Percentiles rank a stretch among this genome's conserved stretches.
These are phyloP conservation scores for Fragum fragum DNA, from an alignment of 2,888 invertebrate species.

Conservation along the genomic window DNA sequence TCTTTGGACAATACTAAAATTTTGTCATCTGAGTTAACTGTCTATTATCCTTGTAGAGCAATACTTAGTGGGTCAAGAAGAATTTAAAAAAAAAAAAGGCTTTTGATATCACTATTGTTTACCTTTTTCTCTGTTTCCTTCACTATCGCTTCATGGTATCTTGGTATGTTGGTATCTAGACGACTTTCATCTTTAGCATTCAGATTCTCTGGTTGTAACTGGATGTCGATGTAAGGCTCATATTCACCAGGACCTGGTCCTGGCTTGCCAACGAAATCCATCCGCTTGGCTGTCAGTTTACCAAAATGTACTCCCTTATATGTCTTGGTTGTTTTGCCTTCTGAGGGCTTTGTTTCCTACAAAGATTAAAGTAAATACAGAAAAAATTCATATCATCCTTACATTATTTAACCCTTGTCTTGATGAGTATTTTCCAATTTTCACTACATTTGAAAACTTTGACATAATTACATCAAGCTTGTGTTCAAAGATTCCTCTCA, in stretches of 20 bases:
- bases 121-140: slow-evolving; percentile 85
- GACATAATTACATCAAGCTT: too few species aligned
- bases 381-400: too few species aligned
- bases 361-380: not conserved
- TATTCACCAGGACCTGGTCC: slow-evolving; percentile 87
- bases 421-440: too few species aligned
- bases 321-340: slow-evolving; percentile 75
- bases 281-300: slow-evolving; percentile 81
- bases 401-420: too few species aligned
- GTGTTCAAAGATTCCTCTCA: too few species aligned
- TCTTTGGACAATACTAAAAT: too few species aligned
- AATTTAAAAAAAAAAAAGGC: too few species aligned
- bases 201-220: slow-evolving; percentile 73
- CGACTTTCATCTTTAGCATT: slow-evolving; percentile 73
- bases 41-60: too few species aligned
- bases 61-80: too few species aligned
- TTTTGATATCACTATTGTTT: too few species aligned
- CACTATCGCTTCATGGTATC: slow-evolving; percentile 84
- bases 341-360: slow-evolving; percentile 53
- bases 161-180: slow-evolving; percentile 83
- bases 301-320: slow-evolving; percentile 86
- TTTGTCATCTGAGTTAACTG: too few species aligned
- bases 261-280: slow-evolving; percentile 79
- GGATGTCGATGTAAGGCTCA: slow-evolving; percentile 79
- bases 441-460: too few species aligned